phyloP scores from a whole-genome alignment of 2,888 invertebrate species.

The Orthosia gracilis region DNA sequence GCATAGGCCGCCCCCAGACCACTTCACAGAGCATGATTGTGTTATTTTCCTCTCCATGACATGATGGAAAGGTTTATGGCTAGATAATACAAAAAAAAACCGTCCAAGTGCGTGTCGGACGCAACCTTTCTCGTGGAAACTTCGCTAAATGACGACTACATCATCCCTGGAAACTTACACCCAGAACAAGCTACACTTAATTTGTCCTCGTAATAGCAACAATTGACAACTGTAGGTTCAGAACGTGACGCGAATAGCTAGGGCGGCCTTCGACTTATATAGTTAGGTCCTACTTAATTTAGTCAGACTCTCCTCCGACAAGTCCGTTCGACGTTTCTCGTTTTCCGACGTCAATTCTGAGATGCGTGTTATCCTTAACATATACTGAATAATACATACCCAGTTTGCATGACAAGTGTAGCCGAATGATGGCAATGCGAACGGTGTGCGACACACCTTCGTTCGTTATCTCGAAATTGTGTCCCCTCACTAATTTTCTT shows the following conservation, averaged over 20 bases:
- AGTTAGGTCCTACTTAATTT: conserved; percentile 59
- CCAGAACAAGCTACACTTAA: conserved; percentile 54
- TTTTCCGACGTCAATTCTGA: conserved; percentile 71
- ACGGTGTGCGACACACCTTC: conserved; percentile 38
- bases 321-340: conserved; percentile 61
- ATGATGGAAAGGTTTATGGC: too few species aligned
- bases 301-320: conserved; percentile 32
- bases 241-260: conserved; percentile 58
- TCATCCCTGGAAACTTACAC: conserved; percentile 32
- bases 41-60: too few species aligned
- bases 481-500: conserved; percentile 40
- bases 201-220: conserved; percentile 59
- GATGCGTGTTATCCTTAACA: conserved; percentile 71
- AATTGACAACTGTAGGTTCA: conserved; percentile 61
- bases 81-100: too few species aligned
- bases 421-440: conserved; percentile 45
- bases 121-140: background rate
- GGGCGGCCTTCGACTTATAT: conserved; percentile 37
- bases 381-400: conserved; percentile 76
- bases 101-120: too few species aligned
- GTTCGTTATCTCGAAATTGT: conserved; percentile 30
- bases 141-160: conserved; percentile 14
- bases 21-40: too few species aligned
- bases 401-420: conserved; percentile 77
- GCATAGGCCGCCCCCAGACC: too few species aligned